phyloP scores from a whole-genome alignment of 2,113 vertebrate species.

The Halichoerus grypus region DNA sequence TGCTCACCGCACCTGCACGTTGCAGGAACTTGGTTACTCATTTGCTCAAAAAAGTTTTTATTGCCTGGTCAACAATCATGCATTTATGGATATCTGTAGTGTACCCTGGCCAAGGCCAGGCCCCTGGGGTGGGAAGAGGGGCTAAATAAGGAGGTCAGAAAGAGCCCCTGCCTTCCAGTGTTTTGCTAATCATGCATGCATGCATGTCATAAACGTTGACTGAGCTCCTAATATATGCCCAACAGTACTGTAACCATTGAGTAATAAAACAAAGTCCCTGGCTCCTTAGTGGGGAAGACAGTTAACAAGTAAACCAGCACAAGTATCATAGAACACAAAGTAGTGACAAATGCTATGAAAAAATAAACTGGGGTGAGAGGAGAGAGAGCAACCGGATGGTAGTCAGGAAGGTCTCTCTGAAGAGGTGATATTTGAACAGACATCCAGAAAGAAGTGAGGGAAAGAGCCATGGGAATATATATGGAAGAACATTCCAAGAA shows the following conservation, averaged over 20 bases:
- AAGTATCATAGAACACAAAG: neutral
- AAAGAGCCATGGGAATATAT: neutral
- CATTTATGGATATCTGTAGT: neutral
- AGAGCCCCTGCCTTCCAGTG: neutral
- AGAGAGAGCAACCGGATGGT: neutral
- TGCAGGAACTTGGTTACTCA: constrained; percentile 61
- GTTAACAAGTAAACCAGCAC: neutral
- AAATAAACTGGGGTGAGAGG: neutral
- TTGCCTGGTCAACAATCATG: neutral
- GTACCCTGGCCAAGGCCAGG: neutral
- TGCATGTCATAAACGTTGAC: neutral
- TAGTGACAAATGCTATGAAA: neutral
- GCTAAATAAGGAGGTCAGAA: neutral
- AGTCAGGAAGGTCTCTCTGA: neutral
- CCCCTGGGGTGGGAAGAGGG: neutral
- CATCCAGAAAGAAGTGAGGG: neutral
- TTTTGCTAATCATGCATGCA: neutral
- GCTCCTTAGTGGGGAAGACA: neutral
- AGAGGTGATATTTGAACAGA: constrained; percentile 6
- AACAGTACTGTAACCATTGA: neutral
- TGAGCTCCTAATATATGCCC: neutral
- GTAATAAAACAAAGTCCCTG: neutral
- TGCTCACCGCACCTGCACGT: rapidly evolving
- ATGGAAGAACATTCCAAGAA: neutral
- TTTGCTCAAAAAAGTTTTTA: constrained; percentile 66